A percentile compares a stretch with the other conserved stretches of the same genome.
These are phyloP conservation scores for Leucophenga varia DNA, from an alignment of 1,140 invertebrate species.

Conservation along the genomic window DNA sequence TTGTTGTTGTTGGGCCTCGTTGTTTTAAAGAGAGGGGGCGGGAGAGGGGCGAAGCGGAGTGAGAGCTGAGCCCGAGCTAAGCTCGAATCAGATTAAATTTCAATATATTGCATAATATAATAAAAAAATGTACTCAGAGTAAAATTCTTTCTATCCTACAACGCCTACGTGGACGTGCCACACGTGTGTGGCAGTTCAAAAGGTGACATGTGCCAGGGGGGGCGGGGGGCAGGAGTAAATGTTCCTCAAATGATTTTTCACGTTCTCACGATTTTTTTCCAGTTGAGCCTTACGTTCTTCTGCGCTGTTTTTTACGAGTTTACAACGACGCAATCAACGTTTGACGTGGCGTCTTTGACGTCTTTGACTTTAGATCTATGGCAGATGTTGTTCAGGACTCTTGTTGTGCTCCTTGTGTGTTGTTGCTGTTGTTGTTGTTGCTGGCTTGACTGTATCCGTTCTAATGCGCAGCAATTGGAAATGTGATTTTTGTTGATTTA, in stretches of 20 bases:
- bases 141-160: slow-evolving; percentile 2
- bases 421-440: background rate
- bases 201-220: slow-evolving; percentile 16
- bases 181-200: slow-evolving; percentile 20
- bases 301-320: background rate
- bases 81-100: slow-evolving; percentile 36
- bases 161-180: slow-evolving; percentile 12
- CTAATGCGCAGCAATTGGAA: slow-evolving; percentile 48
- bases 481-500: slow-evolving; percentile 51
- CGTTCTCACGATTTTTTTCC: slow-evolving; percentile 32
- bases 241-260: slow-evolving; percentile 16
- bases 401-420: too few species aligned
- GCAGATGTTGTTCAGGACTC: too few species aligned
- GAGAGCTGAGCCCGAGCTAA: background rate
- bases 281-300: slow-evolving; percentile 32
- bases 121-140: background rate
- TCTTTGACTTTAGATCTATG: slow-evolving; percentile 25
- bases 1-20: too few species aligned
- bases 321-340: slow-evolving; percentile 32
- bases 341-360: slow-evolving; percentile 34
- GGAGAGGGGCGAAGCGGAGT: too few species aligned
- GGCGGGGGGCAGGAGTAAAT: background rate
- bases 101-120: slow-evolving; percentile 38
- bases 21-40: too few species aligned
- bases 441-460: slow-evolving; percentile 34